Evolutionary conservation across 2,113 vertebrate species (phyloP), one percentile per base, ranked within the genome.

Genomic region (Xenopus borealis): DNA sequence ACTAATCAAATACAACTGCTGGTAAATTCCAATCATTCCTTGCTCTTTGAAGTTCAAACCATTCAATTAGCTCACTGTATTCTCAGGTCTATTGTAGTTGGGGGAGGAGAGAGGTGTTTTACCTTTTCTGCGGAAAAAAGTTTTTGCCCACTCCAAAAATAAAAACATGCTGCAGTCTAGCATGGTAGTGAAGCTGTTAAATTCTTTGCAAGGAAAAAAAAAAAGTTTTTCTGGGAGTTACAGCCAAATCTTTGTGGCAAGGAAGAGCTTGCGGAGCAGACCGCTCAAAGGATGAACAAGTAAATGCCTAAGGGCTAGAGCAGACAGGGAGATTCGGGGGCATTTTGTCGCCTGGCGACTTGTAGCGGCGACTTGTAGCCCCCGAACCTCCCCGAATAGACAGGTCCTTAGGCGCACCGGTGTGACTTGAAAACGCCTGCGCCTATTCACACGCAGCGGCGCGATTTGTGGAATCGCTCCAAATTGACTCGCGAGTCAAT

Each of bases 261-360:
- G 20, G 65, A 53, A 68, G n/a, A 12, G 12, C 57, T 45, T 68
- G 64, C 72, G 66, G 64, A 13, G 53, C 65, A 68, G 33, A 46
- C 52, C 59, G 65, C 66, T 75, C 81, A 82, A 82, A 86, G 81
- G 74, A 23, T 59, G 83, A 85, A 85, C 79, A 84, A 85, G 84
- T 74, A 81, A 81, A 88, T 86, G 79, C 84, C 81, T 69, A 78
- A n/a, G n/a, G n/a, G n/a, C n/a, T n/a, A n/a, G n/a, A n/a, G n/a
- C n/a, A n/a, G n/a, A n/a, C n/a, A n/a, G n/a, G n/a, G n/a, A n/a
- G n/a, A n/a, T n/a, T n/a, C n/a, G n/a, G n/a, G n/a, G n/a, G n/a
- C n/a, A n/a, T n/a, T n/a, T n/a, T n/a, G n/a, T n/a, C n/a, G n/a
- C n/a, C n/a, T n/a, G n/a, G n/a, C n/a, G n/a, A n/a, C n/a, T n/a